phyloP scores from a whole-genome alignment of 2,113 vertebrate genomes.

The Sinocyclocheilus anshuiensis region DNA sequence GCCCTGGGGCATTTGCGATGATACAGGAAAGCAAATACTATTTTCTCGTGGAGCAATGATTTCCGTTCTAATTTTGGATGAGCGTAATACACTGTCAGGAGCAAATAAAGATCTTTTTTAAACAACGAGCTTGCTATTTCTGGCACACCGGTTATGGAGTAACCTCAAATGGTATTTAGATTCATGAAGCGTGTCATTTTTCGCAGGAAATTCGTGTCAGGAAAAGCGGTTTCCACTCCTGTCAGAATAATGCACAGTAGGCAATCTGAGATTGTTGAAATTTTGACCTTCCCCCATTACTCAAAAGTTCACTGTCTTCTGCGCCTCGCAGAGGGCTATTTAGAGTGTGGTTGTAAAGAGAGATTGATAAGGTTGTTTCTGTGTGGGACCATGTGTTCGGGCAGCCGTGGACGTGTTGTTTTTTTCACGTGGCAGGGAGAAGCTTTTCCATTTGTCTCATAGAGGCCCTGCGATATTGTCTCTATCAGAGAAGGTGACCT shows the following conservation, averaged over 20 bases:
- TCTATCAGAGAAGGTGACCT: constrained; percentile 46
- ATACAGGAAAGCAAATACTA: constrained; percentile 76
- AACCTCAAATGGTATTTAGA: constrained; percentile 53
- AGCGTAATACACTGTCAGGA: constrained; percentile 62
- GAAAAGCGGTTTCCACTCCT: constrained; percentile 27
- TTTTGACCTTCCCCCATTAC: not conserved
- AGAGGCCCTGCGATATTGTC: constrained; percentile 44
- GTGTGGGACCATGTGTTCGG: not conserved
- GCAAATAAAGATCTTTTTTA: constrained; percentile 63
- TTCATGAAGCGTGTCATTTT: constrained; percentile 57
- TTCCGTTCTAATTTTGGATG: constrained; percentile 76
- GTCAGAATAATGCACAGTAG: constrained; percentile 8
- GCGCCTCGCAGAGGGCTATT: not conserved
- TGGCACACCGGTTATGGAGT: constrained; percentile 37
- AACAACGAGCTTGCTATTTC: constrained; percentile 66
- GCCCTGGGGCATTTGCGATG: constrained; percentile 71
- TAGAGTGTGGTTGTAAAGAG: not conserved
- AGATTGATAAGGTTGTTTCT: constrained; percentile 1
- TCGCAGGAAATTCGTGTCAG: constrained; percentile 21
- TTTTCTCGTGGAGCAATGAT: constrained; percentile 70
- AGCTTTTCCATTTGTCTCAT: constrained; percentile 56
- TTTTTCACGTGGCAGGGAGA: constrained; percentile 56
- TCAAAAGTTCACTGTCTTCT: constrained; percentile 19
- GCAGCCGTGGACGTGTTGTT: not conserved
- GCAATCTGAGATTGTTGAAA: constrained; percentile 1